These are phyloP conservation scores for Pseudocheirus occidentalis DNA, from an alignment of 2,797 vertebrate species.

Conservation along the genomic window DNA sequence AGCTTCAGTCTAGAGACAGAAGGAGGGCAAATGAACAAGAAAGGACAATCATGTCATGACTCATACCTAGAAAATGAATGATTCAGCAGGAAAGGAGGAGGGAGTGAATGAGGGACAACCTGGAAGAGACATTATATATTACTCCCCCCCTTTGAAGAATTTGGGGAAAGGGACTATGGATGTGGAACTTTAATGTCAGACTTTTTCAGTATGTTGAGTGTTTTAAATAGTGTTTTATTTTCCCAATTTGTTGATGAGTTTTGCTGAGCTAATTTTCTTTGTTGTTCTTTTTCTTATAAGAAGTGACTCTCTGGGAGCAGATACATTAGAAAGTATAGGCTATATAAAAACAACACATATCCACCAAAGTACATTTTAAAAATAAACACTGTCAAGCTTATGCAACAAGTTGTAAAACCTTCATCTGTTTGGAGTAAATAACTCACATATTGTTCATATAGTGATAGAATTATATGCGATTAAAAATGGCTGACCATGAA, in stretches of 20 bases:
- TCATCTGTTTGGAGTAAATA: neutral
- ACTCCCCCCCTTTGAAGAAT: neutral
- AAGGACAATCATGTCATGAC: neutral
- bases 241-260: neutral
- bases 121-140: neutral
- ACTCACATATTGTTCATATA: neutral
- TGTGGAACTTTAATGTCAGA: neutral
- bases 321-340: neutral
- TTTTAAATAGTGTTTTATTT: neutral
- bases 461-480: neutral
- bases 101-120: neutral
- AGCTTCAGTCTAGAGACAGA: neutral
- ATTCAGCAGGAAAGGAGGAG: neutral
- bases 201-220: neutral
- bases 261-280: neutral
- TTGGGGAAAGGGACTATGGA: neutral
- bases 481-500: neutral
- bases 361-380: neutral
- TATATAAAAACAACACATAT: neutral
- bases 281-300: neutral
- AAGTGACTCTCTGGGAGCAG: neutral
- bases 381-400: neutral
- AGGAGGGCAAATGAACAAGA: neutral
- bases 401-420: neutral
- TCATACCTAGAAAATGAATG: neutral